These are phyloP conservation scores for Microhierax caerulescens DNA, from an alignment of 2,797 vertebrate genomes.

Conservation along the genomic window DNA sequence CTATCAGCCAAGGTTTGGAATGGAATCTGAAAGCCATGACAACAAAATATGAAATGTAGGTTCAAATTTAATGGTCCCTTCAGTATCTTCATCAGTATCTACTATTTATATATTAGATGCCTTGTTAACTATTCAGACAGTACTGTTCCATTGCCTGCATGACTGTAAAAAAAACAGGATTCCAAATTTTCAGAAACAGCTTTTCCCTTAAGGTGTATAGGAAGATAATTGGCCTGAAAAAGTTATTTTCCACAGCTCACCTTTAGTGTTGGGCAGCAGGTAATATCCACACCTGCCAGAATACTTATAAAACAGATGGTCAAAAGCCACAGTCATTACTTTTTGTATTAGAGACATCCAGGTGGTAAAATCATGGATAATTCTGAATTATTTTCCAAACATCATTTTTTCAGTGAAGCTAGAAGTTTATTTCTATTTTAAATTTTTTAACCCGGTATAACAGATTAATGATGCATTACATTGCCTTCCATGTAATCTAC, in stretches of 20 bases:
- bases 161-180: not conserved
- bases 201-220: not conserved
- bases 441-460: not conserved
- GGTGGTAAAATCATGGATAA: constrained; percentile 50
- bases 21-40: not conserved
- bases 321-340: constrained; percentile 54
- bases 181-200: not conserved
- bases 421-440: not conserved
- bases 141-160: not conserved
- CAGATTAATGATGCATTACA: not conserved
- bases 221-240: not conserved
- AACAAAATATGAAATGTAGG: not conserved
- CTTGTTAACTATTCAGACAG: not conserved
- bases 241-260: not conserved
- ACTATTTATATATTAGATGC: not conserved
- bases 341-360: constrained; percentile 32
- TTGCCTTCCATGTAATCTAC: not conserved
- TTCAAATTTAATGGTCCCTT: not conserved
- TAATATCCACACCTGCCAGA: not conserved
- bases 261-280: not conserved
- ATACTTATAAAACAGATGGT: constrained; percentile 67
- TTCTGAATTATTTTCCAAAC: constrained; percentile 28
- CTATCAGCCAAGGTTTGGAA: not conserved
- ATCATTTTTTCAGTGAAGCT: not conserved
- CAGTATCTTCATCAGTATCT: not conserved